Percentiles rank a stretch among this genome's conserved stretches.
These are phyloP conservation scores for Oryzias melastigma DNA, from an alignment of 2,113 vertebrate species.

Conservation along the genomic window DNA sequence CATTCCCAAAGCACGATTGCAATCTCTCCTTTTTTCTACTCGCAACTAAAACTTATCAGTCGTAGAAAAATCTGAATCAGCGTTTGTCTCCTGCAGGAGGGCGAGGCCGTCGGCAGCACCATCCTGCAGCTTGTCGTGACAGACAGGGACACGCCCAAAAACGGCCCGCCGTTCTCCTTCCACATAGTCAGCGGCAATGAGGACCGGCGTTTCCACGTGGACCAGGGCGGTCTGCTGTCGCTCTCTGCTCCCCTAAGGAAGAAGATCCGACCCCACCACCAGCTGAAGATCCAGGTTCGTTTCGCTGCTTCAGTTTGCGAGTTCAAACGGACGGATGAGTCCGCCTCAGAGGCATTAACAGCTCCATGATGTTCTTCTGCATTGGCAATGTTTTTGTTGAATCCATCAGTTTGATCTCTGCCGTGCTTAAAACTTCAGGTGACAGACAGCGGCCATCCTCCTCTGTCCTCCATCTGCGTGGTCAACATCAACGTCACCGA, in stretches of 20 bases:
- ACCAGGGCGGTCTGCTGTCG: slow-evolving; percentile 87
- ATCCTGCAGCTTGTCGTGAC: slow-evolving; percentile 88
- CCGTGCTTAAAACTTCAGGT: slow-evolving; percentile 71
- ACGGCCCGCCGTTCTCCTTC: slow-evolving; percentile 90
- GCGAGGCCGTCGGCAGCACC: slow-evolving; percentile 81
- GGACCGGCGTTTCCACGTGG: slow-evolving; percentile 84
- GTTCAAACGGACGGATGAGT: no score
- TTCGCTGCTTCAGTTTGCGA: neutral
- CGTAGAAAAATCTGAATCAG: neutral
- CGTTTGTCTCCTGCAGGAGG: slow-evolving; percentile 79
- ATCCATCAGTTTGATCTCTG: no score
- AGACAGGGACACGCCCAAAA: slow-evolving; percentile 88
- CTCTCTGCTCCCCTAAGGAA: slow-evolving; percentile 80
- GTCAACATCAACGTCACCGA: slow-evolving; percentile 86
- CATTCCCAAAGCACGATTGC: no score
- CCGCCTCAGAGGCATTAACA: no score
- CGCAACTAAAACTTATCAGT: no score
- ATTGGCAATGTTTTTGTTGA: no score
- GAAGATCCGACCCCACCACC: slow-evolving; percentile 78
- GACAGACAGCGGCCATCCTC: slow-evolving; percentile 87
- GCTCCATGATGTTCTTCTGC: no score
- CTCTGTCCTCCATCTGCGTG: slow-evolving; percentile 88
- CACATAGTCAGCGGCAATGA: slow-evolving; percentile 87
- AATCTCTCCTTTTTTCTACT: no score
- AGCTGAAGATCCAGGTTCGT: slow-evolving; percentile 90